These are phyloP conservation scores for Capitulum mitella DNA, from an alignment of 2,888 invertebrate genomes.

Conservation along the genomic window DNA sequence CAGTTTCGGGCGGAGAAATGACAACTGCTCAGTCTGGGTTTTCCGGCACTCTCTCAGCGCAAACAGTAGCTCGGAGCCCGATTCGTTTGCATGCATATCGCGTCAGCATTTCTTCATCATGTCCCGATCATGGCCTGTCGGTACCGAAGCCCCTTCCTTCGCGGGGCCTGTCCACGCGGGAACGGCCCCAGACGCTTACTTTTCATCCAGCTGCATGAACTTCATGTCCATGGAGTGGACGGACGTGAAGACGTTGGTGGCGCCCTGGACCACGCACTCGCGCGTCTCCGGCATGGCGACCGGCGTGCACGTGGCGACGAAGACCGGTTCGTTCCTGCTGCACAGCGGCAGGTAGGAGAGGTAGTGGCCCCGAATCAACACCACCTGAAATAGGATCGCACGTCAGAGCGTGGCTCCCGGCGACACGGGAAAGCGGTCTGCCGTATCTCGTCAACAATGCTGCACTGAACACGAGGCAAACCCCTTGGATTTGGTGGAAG, in stretches of 20 bases:
- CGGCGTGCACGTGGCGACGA: slow-evolving; percentile 92
- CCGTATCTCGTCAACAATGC: no score
- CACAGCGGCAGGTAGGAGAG: slow-evolving; percentile 86
- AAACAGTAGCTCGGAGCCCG: neutral
- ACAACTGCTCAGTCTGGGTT: no score
- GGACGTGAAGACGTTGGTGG: slow-evolving; percentile 94
- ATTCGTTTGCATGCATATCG: neutral
- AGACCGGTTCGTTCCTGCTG: slow-evolving; percentile 92
- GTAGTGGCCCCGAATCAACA: slow-evolving; percentile 93
- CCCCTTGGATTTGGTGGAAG: no score
- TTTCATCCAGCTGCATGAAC: slow-evolving; percentile 82
- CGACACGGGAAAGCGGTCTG: no score
- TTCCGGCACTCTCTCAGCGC: neutral
- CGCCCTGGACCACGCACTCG: slow-evolving; percentile 54
- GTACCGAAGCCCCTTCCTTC: no score
- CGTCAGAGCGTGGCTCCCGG: no score
- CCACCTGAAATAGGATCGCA: slow-evolving; percentile 59
- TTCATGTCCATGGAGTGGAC: slow-evolving; percentile 98
- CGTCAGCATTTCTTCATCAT: neutral
- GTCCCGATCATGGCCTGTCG: neutral
- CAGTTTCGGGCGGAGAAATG: no score
- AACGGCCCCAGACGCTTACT: no score
- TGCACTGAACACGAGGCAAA: no score
- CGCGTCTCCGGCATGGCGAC: slow-evolving; percentile 97
- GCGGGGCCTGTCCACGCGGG: neutral